Conservation (phyloP, 1,140 invertebrate species). For the Ceratitis capitata region DNA sequence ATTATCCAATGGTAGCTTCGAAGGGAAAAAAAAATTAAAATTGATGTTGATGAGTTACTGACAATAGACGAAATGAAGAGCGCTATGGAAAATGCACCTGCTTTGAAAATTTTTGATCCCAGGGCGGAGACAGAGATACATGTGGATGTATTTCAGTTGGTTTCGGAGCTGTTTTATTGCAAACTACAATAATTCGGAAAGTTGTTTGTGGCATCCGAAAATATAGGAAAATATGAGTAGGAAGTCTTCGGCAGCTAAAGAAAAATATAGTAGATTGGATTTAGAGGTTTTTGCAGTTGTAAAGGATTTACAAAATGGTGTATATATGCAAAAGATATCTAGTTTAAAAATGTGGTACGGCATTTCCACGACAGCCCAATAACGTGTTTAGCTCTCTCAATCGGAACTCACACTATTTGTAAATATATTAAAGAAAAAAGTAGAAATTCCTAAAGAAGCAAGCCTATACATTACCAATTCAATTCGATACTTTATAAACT, state of each 20-base stretch:
- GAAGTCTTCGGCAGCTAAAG: neutral
- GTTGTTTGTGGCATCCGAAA: neutral
- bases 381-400: no score
- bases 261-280: neutral
- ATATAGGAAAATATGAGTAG: neutral
- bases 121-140: neutral
- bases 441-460: no score
- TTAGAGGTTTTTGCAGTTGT: neutral
- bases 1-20: neutral
- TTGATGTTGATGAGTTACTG: neutral
- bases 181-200: neutral
- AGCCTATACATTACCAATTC: no score
- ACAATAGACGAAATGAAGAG: neutral
- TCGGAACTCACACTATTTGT: no score
- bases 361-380: no score
- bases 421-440: no score
- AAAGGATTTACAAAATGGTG: neutral
- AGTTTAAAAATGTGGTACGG: neutral
- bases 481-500: no score
- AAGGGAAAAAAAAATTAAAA: neutral
- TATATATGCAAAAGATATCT: neutral
- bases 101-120: neutral
- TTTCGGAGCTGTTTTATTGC: no score
- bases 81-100: neutral
- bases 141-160: neutral